phyloP scores from a whole-genome alignment of 2,888 invertebrate genomes.

The Eueremaeus valkanovi region DNA sequence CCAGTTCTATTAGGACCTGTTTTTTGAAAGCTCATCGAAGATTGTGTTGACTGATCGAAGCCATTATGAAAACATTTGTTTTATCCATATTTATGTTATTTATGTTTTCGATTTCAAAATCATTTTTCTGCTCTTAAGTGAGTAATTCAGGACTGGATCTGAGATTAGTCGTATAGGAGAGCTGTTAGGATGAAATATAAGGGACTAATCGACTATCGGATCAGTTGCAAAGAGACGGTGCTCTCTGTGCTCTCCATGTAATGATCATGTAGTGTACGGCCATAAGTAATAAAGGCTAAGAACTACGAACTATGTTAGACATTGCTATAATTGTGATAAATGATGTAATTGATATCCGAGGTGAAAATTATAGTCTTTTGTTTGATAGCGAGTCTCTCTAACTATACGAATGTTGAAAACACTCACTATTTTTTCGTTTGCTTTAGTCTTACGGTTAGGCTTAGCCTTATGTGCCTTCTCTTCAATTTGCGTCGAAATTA shows the following conservation, averaged over 20 bases:
- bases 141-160: not conserved
- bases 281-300: not conserved
- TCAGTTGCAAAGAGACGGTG: not conserved
- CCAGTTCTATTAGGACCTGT: not conserved
- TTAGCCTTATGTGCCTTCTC: too few species aligned
- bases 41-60: not conserved
- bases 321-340: slow-evolving; percentile 16
- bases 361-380: slow-evolving; percentile 22
- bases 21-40: not conserved
- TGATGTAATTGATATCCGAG: slow-evolving; percentile 21
- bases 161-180: too few species aligned
- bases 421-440: not conserved
- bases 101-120: not conserved
- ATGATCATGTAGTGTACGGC: not conserved
- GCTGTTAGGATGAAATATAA: not conserved
- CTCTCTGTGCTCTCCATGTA: not conserved
- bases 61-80: not conserved
- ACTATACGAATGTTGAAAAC: not conserved
- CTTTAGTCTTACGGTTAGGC: too few species aligned
- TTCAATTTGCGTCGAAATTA: too few species aligned
- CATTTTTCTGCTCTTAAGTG: not conserved
- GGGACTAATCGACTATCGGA: not conserved
- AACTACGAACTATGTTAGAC: slow-evolving; percentile 12
- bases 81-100: too few species aligned
- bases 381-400: not conserved